Evolutionary conservation across 1,140 invertebrate genomes (phyloP).

Genomic region (Drosophila nigromelanica): DNA sequence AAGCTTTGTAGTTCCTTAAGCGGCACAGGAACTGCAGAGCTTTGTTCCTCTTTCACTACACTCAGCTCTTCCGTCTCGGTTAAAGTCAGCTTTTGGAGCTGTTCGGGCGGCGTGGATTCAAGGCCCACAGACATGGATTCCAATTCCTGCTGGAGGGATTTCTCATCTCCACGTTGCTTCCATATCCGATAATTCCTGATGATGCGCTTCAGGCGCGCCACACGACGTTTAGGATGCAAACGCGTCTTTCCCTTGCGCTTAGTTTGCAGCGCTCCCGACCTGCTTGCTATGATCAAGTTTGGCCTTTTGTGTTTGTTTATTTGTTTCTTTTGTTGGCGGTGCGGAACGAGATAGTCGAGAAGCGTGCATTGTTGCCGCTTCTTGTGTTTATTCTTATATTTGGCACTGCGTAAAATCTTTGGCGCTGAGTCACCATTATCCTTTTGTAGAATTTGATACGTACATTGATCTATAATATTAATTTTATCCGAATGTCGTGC

Average conservation of each 20-base stretch:
- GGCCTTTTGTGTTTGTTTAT: slow-evolving; percentile 20
- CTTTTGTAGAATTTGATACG: slow-evolving; percentile 35
- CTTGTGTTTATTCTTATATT: slow-evolving; percentile 65
- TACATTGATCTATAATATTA: slow-evolving; percentile 45
- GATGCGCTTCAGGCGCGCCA: slow-evolving; percentile 53
- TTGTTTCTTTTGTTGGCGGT: slow-evolving; percentile 30
- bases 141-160: not conserved
- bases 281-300: slow-evolving; percentile 23
- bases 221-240: slow-evolving; percentile 42
- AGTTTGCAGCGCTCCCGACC: not conserved
- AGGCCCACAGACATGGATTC: not conserved
- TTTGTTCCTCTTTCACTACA: not conserved
- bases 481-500: slow-evolving; percentile 53
- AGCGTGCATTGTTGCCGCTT: slow-evolving; percentile 39
- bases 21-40: not conserved
- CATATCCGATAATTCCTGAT: slow-evolving; percentile 47
- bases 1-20: not conserved
- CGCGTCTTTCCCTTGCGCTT: slow-evolving; percentile 67
- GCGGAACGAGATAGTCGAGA: slow-evolving; percentile 57
- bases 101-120: not conserved
- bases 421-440: not conserved
- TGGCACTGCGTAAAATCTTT: slow-evolving; percentile 54
- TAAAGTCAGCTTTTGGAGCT: not conserved
- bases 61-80: not conserved
- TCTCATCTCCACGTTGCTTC: slow-evolving; percentile 11